phyloP scores from a whole-genome alignment of 2,113 vertebrate genomes.

The Rynchops niger region DNA sequence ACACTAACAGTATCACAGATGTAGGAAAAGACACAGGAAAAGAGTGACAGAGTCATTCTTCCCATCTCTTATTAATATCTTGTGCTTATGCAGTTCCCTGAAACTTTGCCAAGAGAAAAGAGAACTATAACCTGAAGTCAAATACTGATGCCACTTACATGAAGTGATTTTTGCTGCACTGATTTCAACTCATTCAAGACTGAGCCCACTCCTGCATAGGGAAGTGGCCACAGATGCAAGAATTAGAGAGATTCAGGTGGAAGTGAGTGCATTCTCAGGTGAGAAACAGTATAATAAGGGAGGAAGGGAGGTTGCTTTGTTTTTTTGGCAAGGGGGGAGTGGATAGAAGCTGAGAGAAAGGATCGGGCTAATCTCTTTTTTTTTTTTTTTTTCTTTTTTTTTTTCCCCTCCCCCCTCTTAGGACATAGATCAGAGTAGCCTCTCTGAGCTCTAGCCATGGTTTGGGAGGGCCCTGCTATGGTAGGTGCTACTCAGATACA shows the following conservation, averaged over 20 bases:
- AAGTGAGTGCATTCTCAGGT: background rate
- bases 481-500: background rate
- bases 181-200: background rate
- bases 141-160: background rate
- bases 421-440: background rate
- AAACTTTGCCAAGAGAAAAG: background rate
- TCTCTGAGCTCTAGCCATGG: background rate
- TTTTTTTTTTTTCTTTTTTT: background rate
- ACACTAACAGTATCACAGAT: background rate
- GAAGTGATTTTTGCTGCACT: background rate
- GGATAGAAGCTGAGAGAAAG: rapidly evolving
- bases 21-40: background rate
- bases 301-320: background rate
- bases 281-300: background rate
- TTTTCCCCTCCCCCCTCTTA: no score
- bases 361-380: background rate
- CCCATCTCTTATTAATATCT: background rate
- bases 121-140: background rate
- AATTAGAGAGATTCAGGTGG: background rate
- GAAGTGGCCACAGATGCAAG: background rate
- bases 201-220: background rate
- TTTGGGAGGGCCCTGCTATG: background rate
- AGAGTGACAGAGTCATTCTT: background rate
- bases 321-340: background rate
- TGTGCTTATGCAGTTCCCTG: background rate